Percentiles rank a stretch among this genome's conserved stretches.
These are phyloP conservation scores for Cacatua alba DNA, from an alignment of 2,113 vertebrate genomes.

Conservation along the genomic window DNA sequence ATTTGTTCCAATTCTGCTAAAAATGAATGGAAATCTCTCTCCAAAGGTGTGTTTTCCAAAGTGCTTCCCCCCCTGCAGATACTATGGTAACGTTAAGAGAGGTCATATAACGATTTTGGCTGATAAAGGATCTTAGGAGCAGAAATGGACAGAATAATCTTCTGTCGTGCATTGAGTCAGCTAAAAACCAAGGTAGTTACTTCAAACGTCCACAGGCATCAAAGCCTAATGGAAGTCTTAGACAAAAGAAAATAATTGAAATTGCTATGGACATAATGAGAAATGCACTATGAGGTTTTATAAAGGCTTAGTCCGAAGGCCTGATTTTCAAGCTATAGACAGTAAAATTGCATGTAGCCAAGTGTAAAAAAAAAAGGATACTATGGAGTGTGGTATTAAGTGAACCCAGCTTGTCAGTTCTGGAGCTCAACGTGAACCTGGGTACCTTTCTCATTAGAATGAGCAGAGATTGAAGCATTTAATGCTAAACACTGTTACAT, in stretches of 20 bases:
- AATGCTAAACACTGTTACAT: not conserved
- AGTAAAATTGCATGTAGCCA: not conserved
- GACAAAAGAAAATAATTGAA: constrained; percentile 50
- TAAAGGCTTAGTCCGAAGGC: not conserved
- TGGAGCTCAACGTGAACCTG: not conserved
- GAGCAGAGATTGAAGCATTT: not conserved
- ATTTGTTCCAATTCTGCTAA: not conserved
- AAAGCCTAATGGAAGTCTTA: not conserved
- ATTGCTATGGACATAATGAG: constrained; percentile 5
- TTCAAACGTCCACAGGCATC: constrained; percentile 35
- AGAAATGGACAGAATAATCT: constrained; percentile 5
- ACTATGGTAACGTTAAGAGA: not conserved
- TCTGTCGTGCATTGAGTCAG: constrained; percentile 20
- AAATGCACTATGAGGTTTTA: constrained; percentile 9
- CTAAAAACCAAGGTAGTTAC: constrained; percentile 44
- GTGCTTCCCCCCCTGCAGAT: not conserved
- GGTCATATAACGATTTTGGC: not conserved
- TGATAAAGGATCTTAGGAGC: not conserved
- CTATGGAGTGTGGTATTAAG: not conserved
- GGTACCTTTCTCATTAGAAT: not conserved
- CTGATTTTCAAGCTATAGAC: not conserved
- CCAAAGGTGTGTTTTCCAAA: not conserved
- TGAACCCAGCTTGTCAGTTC: not conserved
- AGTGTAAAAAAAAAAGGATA: not conserved
- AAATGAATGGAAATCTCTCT: not conserved